Conservation (phyloP, 2,888 invertebrate genomes). For the Campoplex capitator region DNA sequence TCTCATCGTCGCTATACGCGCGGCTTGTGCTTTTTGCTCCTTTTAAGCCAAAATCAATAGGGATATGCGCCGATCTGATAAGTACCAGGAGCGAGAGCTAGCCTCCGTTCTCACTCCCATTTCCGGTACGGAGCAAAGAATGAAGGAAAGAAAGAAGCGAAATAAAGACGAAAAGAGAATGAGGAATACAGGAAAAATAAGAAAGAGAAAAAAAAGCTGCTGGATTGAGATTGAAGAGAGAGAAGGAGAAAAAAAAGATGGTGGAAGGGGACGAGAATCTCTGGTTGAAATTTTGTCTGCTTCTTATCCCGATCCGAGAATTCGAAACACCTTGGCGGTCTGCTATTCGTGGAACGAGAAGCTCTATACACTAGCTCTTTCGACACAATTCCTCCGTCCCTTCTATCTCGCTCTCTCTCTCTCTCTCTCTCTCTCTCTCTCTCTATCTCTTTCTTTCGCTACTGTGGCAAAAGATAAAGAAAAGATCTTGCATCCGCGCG, state of each 20-base stretch:
- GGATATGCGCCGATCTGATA: slow-evolving; percentile 68
- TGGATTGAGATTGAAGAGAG: not conserved
- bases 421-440: not conserved
- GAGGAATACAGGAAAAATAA: slow-evolving; percentile 29
- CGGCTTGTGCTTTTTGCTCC: slow-evolving; percentile 61
- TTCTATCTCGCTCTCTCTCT: slow-evolving; percentile 1
- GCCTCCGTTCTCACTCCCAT: slow-evolving; percentile 38
- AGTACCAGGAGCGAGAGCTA: slow-evolving; percentile 59
- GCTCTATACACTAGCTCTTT: slow-evolving; percentile 34
- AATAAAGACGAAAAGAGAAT: slow-evolving; percentile 37
- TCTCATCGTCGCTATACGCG: slow-evolving; percentile 19
- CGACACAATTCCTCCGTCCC: slow-evolving; percentile 57
- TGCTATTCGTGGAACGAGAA: slow-evolving; percentile 52
- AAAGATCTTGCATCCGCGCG: slow-evolving; percentile 50
- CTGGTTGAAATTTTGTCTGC: slow-evolving; percentile 51
- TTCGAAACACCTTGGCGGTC: slow-evolving; percentile 64
- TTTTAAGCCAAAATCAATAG: slow-evolving; percentile 69
- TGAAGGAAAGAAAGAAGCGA: slow-evolving; percentile 30
- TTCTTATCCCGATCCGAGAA: slow-evolving; percentile 53
- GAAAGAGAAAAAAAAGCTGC: slow-evolving; percentile 1
- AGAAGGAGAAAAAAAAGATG: not conserved
- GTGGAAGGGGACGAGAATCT: slow-evolving; percentile 4
- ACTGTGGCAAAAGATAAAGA: slow-evolving; percentile 49
- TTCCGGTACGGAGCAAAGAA: slow-evolving; percentile 46
- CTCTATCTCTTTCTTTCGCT: slow-evolving; percentile 2